Conservation (phyloP, 2,113 vertebrate species). For the Sturnira hondurensis region DNA sequence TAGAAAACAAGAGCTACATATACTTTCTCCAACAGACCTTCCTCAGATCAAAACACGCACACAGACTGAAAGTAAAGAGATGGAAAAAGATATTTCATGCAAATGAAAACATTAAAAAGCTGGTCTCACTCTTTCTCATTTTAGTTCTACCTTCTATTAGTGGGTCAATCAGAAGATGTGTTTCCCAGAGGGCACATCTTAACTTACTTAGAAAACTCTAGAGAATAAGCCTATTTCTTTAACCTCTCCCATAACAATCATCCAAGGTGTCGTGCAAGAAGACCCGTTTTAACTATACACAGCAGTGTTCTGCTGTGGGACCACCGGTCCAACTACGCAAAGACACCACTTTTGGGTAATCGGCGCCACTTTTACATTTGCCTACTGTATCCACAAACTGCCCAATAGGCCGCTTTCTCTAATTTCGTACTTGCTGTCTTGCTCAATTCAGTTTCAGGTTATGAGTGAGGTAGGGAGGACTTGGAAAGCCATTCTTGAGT, state of each 20-base stretch:
- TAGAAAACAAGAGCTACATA: neutral
- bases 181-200: neutral
- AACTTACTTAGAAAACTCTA: neutral
- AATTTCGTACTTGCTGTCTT: neutral
- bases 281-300: neutral
- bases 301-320: neutral
- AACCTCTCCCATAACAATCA: neutral
- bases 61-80: neutral
- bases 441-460: neutral
- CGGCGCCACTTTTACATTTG: neutral
- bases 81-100: neutral
- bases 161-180: neutral
- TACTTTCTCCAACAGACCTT: neutral
- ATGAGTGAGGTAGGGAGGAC: neutral
- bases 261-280: neutral
- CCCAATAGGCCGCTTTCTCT: neutral
- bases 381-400: neutral
- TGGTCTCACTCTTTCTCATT: neutral
- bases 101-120: neutral
- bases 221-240: neutral
- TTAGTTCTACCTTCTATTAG: neutral
- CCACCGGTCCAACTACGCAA: neutral
- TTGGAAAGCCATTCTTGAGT: neutral
- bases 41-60: neutral
- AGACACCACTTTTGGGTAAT: neutral